These are phyloP conservation scores for Aphelocoma coerulescens DNA, from an alignment of 2,113 vertebrate species.

Conservation along the genomic window DNA sequence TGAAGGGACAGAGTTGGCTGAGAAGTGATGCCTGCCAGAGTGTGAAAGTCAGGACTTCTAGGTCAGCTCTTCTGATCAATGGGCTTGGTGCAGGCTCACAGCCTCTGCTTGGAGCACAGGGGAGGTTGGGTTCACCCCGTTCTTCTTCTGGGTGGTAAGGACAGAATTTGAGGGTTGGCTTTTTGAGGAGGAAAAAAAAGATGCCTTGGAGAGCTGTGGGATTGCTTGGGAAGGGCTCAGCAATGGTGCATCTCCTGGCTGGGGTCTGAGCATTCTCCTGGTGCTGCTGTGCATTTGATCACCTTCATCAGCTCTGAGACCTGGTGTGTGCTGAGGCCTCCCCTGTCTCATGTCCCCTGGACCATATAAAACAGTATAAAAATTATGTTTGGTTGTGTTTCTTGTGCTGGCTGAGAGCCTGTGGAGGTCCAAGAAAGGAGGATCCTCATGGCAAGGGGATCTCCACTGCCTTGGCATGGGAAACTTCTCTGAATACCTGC, in stretches of 20 bases:
- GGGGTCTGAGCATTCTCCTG: background rate
- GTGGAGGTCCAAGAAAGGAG: background rate
- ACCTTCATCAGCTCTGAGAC: background rate
- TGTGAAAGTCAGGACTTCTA: background rate
- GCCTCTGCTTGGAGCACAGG: background rate
- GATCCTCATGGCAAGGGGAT: background rate
- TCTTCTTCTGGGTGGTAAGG: background rate
- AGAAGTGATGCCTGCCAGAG: background rate
- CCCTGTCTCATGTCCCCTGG: background rate
- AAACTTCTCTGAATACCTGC: background rate
- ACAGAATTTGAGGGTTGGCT: background rate
- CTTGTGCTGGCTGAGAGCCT: background rate
- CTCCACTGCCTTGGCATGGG: background rate
- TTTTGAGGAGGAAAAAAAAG: background rate
- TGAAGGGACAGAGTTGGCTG: background rate
- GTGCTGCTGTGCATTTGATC: background rate
- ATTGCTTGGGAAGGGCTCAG: background rate
- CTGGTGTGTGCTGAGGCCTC: background rate
- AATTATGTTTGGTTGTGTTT: fast-evolving
- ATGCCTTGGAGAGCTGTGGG: background rate
- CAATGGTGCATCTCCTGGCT: background rate
- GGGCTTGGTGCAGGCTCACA: background rate
- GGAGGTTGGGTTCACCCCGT: background rate
- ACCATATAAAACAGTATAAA: background rate
- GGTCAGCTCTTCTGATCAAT: background rate